A percentile compares a stretch with the other conserved stretches of the same genome.
phyloP scores from a whole-genome alignment of 2,113 vertebrate species.

The Bothrops jararaca region DNA sequence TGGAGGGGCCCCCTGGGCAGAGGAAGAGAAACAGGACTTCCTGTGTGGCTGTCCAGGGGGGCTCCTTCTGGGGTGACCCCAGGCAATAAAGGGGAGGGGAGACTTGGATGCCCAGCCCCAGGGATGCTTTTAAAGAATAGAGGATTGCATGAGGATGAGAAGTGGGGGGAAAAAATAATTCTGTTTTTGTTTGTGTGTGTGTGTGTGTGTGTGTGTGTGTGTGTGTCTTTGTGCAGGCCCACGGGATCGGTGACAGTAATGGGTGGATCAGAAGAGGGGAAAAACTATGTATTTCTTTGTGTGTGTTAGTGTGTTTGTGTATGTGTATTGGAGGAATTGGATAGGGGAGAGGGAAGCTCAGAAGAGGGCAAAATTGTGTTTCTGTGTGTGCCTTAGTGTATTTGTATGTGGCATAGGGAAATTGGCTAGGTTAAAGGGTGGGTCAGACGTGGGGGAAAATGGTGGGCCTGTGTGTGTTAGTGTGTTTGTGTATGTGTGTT shows the following conservation, averaged over 20 bases:
- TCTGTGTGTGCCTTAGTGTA: too few relatives aligned
- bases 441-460: not conserved
- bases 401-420: not conserved
- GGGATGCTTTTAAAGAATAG: not conserved
- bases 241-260: not conserved
- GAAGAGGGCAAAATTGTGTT: too few relatives aligned
- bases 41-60: not conserved
- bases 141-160: not conserved
- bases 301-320: too few relatives aligned
- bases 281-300: not conserved
- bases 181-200: not conserved
- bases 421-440: not conserved
- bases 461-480: too few relatives aligned
- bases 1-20: not conserved
- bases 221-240: not conserved
- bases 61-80: not conserved
- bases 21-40: not conserved
- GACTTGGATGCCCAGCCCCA: not conserved
- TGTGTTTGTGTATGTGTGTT: too few relatives aligned
- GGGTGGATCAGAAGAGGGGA: not conserved
- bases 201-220: not conserved
- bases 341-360: too few relatives aligned
- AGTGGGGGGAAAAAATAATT: not conserved
- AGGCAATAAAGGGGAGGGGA: not conserved
- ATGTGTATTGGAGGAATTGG: not conserved